Evolutionary conservation across 2,113 vertebrate species (phyloP).

Genomic region (Malaclemys terrapin): DNA sequence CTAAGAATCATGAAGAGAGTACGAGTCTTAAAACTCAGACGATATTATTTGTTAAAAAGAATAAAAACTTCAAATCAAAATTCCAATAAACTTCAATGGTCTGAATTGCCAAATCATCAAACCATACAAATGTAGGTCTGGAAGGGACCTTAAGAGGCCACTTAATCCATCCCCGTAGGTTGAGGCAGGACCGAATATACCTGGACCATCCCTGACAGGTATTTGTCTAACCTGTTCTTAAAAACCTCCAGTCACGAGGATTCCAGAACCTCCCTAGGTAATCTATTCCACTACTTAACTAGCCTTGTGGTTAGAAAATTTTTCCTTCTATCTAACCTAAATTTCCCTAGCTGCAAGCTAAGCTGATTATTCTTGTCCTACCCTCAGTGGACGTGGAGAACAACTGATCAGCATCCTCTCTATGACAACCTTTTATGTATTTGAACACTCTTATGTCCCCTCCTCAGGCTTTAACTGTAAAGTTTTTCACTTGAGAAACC

Average conservation of each 20-base stretch:
- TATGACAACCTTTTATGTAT: background rate
- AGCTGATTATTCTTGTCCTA: background rate
- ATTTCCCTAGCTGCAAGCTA: background rate
- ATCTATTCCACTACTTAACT: background rate
- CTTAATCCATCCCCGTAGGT: background rate
- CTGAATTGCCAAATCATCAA: slow-evolving; percentile 25
- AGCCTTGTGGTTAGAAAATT: background rate
- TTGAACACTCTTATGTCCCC: background rate
- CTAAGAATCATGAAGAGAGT: background rate
- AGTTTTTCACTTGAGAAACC: background rate
- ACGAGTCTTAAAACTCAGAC: background rate
- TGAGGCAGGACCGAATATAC: background rate
- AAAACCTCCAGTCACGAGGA: background rate
- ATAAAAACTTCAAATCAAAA: slow-evolving; percentile 26
- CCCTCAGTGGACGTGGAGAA: background rate
- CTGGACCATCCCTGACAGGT: background rate
- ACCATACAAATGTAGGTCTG: background rate
- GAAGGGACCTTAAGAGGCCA: background rate
- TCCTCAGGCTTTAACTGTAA: background rate
- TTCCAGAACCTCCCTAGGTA: background rate
- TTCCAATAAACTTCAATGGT: slow-evolving; percentile 15
- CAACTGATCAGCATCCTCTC: background rate
- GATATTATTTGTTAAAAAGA: background rate
- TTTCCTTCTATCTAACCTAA: background rate
- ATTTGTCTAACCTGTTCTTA: background rate